Conservation (phyloP, 2,113 vertebrate species). For the Procavia capensis region DNA sequence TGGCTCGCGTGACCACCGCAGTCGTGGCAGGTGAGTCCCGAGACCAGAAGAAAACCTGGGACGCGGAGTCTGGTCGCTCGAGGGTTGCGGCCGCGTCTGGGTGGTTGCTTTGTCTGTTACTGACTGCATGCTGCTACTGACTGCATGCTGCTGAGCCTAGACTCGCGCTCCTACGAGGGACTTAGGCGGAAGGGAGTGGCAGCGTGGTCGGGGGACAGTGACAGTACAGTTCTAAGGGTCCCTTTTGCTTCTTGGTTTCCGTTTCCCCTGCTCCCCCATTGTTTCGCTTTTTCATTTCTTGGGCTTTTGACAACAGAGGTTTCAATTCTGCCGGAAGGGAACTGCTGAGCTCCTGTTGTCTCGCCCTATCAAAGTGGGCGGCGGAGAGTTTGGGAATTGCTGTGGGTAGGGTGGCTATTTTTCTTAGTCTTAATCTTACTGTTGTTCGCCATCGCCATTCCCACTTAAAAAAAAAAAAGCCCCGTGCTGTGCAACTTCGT, state of each 20-base stretch:
- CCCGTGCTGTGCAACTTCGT: not conserved
- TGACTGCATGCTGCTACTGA: too few species aligned
- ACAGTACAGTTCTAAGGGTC: not conserved
- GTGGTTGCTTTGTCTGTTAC: not conserved
- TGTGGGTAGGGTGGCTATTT: not conserved
- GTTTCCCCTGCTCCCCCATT: accelerated
- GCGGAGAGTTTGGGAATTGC: not conserved
- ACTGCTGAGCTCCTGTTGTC: not conserved
- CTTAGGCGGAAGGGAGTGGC: not conserved
- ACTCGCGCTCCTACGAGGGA: not conserved
- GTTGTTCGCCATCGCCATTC: not conserved
- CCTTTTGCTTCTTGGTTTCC: accelerated
- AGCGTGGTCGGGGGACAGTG: not conserved
- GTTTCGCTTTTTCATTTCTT: not conserved
- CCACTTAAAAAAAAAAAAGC: not conserved
- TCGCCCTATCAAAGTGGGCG: not conserved
- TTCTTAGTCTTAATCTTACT: not conserved
- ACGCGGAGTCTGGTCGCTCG: not conserved
- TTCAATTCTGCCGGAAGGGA: not conserved
- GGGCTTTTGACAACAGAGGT: not conserved
- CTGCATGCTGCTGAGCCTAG: not conserved
- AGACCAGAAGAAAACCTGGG: not conserved
- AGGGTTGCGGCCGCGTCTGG: not conserved
- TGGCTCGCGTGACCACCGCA: not conserved
- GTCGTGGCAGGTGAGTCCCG: conserved; percentile 69